Conservation (phyloP, 2,113 vertebrate genomes). For the Eptesicus fuscus region DNA sequence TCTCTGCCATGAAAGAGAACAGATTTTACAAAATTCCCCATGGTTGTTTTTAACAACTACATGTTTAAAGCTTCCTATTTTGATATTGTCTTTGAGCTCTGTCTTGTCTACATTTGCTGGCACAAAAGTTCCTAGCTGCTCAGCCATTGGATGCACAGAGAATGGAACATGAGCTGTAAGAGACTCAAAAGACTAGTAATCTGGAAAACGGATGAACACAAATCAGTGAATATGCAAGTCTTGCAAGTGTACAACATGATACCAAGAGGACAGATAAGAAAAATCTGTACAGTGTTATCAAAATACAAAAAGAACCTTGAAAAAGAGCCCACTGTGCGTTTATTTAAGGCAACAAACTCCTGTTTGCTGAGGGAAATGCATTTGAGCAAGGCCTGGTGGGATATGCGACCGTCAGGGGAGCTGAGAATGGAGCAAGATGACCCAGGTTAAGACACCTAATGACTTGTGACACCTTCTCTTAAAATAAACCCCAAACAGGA, state of each 20-base stretch:
- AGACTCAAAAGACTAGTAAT: conserved; percentile 40
- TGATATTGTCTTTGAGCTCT: conserved; percentile 39
- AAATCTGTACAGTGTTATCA: conserved; percentile 29
- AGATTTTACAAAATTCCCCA: conserved; percentile 24
- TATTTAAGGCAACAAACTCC: conserved; percentile 54
- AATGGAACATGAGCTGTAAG: conserved; percentile 41
- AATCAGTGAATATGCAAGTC: conserved; percentile 19
- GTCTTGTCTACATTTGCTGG: neutral
- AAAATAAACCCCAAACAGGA: conserved; percentile 58
- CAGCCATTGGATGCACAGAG: conserved; percentile 5
- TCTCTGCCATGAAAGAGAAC: conserved; percentile 11
- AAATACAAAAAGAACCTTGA: conserved; percentile 53
- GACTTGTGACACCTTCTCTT: conserved; percentile 61
- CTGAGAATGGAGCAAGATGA: conserved; percentile 72
- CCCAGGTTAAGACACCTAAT: conserved; percentile 74
- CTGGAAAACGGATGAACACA: conserved; percentile 29
- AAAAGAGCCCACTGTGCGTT: conserved; percentile 25
- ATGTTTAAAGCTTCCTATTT: conserved; percentile 49
- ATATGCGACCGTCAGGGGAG: conserved; percentile 51
- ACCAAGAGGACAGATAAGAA: conserved; percentile 7
- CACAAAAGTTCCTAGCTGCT: conserved; percentile 11
- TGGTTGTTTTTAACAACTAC: neutral
- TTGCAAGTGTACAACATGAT: neutral
- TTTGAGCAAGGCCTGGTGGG: conserved; percentile 15
- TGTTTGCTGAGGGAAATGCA: conserved; percentile 59